Base-by-base conservation (phyloP, 2,797 vertebrate species). In the Ceyx erithaca region DNA sequence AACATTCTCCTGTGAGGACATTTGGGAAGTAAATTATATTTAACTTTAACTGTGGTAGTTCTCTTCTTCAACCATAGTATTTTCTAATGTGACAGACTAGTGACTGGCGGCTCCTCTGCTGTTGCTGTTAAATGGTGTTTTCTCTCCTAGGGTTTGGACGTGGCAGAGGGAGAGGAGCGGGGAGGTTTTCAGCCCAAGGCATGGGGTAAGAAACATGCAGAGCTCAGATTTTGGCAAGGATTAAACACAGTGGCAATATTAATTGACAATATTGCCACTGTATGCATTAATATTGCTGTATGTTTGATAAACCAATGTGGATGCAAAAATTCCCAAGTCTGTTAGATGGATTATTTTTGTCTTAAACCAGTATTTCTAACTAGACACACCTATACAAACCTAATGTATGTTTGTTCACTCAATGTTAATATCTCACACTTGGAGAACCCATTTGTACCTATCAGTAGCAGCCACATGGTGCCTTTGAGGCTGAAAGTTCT, bases 121-220 rank as follows among this genome's bases (percentile, higher is more conserved):
- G 69, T 61, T 94, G 89, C 87, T 90, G 41, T 95, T 95, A 96
- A 95, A 95, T 52, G 82, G 58, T 81, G 31, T 90, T 95, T 89
- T 94, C 87, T 93, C 80, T 91, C 96, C 66, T 96, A 99, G 99
- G 98, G 91, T 98, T 98, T 98, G 99, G 98, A 96, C 98, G 98
- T 96, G 98, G 98, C 89, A 97, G 98, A 98, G 98, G 98, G 68
- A 98, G 98, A 97, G 98, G 98, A 82, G 93, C 97, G 41, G 98
- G 98, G 96, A 98, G 98, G 96, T 99, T 99, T 98, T 99, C 99
- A 96, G 97, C 98, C 93, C 99, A 99, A 97, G 98, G 98, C 96
- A 99, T 99, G 98, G 99, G 99, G 99, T 99, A 98, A 92, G 98
- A 92, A 80, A 90, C 37, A 72, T 46, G 55, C 12, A 83, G 85